Evolutionary conservation across 2,797 vertebrate genomes (phyloP).

Genomic region (Tapirus indicus): DNA sequence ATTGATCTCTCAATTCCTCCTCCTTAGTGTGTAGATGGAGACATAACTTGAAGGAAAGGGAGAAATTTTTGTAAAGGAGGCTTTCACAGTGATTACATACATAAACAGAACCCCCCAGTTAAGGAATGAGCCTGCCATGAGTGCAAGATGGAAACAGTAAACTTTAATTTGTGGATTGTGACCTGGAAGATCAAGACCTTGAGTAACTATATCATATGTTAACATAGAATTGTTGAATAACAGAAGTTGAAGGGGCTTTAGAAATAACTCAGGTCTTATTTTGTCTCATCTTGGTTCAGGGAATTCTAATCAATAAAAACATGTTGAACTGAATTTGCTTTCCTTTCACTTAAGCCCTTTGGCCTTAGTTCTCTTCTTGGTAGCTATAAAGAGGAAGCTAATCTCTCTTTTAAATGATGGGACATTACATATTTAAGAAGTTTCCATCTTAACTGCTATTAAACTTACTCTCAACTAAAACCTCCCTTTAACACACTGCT

Average conservation of each 20-base stretch:
- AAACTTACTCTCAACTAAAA: background rate
- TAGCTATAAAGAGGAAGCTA: background rate
- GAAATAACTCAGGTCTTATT: background rate
- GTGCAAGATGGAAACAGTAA: background rate
- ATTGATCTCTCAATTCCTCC: background rate
- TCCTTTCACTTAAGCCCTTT: background rate
- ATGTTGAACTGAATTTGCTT: background rate
- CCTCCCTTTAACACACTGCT: background rate
- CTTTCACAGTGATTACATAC: background rate
- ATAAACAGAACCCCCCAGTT: background rate
- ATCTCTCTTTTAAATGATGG: background rate
- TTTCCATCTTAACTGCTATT: background rate
- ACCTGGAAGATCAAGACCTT: background rate
- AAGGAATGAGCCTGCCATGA: background rate
- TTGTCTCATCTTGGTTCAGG: background rate
- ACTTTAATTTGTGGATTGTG: background rate
- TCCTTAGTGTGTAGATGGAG: background rate
- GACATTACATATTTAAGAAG: too few relatives aligned
- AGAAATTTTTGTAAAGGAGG: background rate
- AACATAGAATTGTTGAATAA: background rate
- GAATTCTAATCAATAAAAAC: background rate
- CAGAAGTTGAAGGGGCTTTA: background rate
- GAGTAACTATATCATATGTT: too few relatives aligned
- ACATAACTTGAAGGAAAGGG: background rate
- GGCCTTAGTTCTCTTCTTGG: background rate